Percentiles rank a stretch among this genome's conserved stretches.
phyloP scores from a whole-genome alignment of 2,113 vertebrate genomes.

The Thymallus thymallus region DNA sequence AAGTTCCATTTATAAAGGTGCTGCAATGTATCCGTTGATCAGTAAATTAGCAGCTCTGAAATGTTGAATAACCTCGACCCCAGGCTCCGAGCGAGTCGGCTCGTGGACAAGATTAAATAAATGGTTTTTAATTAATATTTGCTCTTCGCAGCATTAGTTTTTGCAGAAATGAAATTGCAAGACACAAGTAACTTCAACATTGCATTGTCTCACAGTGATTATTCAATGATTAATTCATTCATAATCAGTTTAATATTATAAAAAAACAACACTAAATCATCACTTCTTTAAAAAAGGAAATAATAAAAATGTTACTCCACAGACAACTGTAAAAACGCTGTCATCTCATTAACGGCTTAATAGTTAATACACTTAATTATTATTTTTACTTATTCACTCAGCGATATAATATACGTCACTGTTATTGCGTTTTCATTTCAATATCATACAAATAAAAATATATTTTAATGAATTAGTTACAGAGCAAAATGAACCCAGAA shows the following conservation, averaged over 20 bases:
- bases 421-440: conserved; percentile 27
- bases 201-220: conserved; percentile 49
- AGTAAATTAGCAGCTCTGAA: too few species aligned
- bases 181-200: not conserved
- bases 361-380: not conserved
- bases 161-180: conserved; percentile 8
- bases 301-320: conserved; percentile 25
- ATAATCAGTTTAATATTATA: not conserved
- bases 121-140: not conserved
- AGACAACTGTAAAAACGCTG: conserved; percentile 30
- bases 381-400: conserved; percentile 15
- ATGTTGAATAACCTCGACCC: not conserved
- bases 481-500: conserved; percentile 38
- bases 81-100: too few species aligned
- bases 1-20: not conserved
- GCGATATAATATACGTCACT: conserved; percentile 19
- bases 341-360: not conserved
- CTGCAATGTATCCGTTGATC: too few species aligned
- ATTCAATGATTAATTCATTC: conserved; percentile 27
- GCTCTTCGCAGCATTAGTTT: too few species aligned
- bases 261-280: conserved; percentile 26
- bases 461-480: conserved; percentile 11
- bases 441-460: conserved; percentile 4
- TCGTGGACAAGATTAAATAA: not conserved
- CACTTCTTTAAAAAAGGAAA: conserved; percentile 30